Conservation (phyloP, 2,888 invertebrate genomes). For the Polylopha cassiicola region DNA sequence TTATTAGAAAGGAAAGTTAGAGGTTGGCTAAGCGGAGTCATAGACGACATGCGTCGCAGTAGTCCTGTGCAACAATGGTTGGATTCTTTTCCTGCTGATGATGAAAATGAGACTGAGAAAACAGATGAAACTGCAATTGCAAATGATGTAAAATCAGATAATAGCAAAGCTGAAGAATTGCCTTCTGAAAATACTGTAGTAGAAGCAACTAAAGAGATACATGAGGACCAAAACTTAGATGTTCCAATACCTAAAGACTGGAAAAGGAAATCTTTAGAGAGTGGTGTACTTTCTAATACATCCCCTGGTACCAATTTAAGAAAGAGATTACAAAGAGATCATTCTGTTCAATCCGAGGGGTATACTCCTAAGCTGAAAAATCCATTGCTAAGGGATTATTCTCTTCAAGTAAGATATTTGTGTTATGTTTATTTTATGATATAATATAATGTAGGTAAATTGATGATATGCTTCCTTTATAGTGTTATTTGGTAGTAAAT, state of each 20-base stretch:
- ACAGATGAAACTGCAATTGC: constrained; percentile 19
- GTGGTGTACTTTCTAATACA: constrained; percentile 48
- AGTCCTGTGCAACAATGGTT: constrained; percentile 87
- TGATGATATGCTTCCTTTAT: neutral
- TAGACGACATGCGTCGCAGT: constrained; percentile 79
- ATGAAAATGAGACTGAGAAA: constrained; percentile 28
- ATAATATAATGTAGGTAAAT: neutral
- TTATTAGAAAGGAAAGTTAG: constrained; percentile 68
- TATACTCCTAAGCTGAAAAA: constrained; percentile 63
- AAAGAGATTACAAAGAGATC: constrained; percentile 58
- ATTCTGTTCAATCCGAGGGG: constrained; percentile 70
- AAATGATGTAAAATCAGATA: constrained; percentile 42
- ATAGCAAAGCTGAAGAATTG: constrained; percentile 55
- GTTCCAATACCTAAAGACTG: constrained; percentile 54
- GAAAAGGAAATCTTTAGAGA: constrained; percentile 63
- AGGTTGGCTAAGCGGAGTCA: constrained; percentile 68
- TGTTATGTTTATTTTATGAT: neutral
- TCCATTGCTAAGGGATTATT: constrained; percentile 68
- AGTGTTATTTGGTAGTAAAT: no score
- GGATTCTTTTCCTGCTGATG: constrained; percentile 79
- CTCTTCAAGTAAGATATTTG: constrained; percentile 56
- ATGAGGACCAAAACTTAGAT: constrained; percentile 52
- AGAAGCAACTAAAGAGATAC: constrained; percentile 33
- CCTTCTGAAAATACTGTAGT: constrained; percentile 57
- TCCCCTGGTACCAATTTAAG: constrained; percentile 46